phyloP scores from a whole-genome alignment of 2,888 invertebrate species.

The Erebia epiphron region DNA sequence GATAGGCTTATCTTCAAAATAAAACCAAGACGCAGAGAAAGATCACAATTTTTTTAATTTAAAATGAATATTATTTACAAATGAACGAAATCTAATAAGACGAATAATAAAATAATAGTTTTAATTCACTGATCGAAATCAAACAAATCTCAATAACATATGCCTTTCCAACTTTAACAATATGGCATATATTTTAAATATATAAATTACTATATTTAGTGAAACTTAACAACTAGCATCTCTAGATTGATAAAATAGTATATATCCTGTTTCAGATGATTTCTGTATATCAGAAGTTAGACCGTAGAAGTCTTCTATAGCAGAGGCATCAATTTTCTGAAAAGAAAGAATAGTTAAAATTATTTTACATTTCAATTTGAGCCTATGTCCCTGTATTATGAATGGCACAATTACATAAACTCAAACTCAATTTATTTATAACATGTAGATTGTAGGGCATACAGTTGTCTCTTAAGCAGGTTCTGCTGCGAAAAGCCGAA shows the following conservation, averaged over 20 bases:
- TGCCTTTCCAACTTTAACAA: conserved; percentile 79
- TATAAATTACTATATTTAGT: conserved; percentile 73
- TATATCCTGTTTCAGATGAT: conserved; percentile 99
- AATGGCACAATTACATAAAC: too few species aligned
- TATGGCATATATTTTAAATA: conserved; percentile 71
- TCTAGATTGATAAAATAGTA: conserved; percentile 98
- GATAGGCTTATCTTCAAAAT: conserved; percentile 18
- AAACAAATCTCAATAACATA: conserved; percentile 72
- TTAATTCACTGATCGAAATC: conserved; percentile 58
- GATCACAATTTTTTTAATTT: conserved; percentile 68
- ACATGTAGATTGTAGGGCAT: too few species aligned
- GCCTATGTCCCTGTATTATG: too few species aligned
- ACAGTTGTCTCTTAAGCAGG: too few species aligned
- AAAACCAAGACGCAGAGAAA: conserved; percentile 49
- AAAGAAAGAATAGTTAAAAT: conserved; percentile 32
- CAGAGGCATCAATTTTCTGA: conserved; percentile 99
- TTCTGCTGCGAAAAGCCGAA: too few species aligned
- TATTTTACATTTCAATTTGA: too few species aligned
- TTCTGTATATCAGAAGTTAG: conserved; percentile 99
- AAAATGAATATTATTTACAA: conserved; percentile 76
- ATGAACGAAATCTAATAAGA: conserved; percentile 60
- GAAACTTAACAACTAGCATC: conserved; percentile 86
- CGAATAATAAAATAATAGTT: conserved; percentile 58
- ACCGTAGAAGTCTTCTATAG: conserved; percentile 99
- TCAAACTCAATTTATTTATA: too few species aligned